Evolutionary conservation across 2,113 vertebrate genomes (phyloP).

Genomic region (Ptilorrhoa leucosticta): DNA sequence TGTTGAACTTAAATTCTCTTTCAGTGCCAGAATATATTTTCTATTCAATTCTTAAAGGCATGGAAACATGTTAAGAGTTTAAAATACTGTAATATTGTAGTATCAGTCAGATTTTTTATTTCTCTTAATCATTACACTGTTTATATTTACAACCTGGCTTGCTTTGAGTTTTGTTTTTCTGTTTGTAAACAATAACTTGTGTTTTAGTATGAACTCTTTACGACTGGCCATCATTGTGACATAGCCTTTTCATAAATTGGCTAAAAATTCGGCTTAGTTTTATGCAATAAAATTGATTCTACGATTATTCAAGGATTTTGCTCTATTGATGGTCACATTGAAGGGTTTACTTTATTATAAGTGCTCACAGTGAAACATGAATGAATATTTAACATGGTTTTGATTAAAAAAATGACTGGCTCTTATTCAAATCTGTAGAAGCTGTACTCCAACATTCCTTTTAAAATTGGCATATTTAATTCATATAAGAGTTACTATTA

Average conservation of each 20-base stretch:
- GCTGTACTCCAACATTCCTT: slow-evolving; percentile 10
- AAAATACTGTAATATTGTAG: neutral
- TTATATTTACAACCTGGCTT: neutral
- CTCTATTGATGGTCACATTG: neutral
- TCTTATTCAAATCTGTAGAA: slow-evolving; percentile 26
- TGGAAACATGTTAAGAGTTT: neutral
- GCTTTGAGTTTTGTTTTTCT: neutral
- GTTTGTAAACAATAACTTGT: neutral
- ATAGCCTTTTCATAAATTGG: neutral
- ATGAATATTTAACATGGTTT: slow-evolving; percentile 57
- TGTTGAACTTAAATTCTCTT: neutral
- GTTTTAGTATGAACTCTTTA: neutral
- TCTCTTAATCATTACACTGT: neutral
- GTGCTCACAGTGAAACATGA: neutral
- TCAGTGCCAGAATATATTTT: neutral
- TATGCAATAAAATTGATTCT: neutral
- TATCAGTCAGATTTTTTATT: neutral
- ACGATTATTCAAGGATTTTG: neutral
- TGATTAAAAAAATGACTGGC: slow-evolving; percentile 41
- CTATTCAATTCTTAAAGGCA: neutral
- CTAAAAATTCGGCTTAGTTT: neutral
- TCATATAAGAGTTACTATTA: slow-evolving; percentile 17
- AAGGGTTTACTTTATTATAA: slow-evolving; percentile 13
- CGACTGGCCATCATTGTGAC: neutral
- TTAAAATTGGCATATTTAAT: slow-evolving; percentile 41